phyloP scores from a whole-genome alignment of 2,797 vertebrate genomes.

The Chromobotia macracanthus region DNA sequence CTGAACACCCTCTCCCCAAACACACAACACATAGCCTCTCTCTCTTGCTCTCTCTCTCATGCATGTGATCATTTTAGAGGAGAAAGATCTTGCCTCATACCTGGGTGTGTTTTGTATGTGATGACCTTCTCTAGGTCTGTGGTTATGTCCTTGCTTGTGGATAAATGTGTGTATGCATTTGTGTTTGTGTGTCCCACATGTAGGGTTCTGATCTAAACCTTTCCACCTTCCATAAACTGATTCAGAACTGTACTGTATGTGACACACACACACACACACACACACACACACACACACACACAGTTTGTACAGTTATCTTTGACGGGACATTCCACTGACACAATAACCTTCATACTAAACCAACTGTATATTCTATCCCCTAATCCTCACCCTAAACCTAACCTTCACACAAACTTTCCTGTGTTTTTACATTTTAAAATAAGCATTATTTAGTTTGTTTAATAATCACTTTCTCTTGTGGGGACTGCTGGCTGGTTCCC shows the following conservation, averaged over 20 bases:
- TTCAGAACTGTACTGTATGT: neutral
- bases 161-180: constrained; percentile 16
- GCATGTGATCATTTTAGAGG: constrained; percentile 30
- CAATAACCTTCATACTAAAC: no score
- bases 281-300: constrained; percentile 3
- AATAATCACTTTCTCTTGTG: no score
- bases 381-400: no score
- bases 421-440: no score
- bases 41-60: constrained; percentile 7
- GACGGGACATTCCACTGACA: no score
- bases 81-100: constrained; percentile 47
- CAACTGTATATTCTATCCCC: no score
- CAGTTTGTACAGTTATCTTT: no score
- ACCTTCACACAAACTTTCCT: no score
- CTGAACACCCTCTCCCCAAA: constrained; percentile 71
- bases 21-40: constrained; percentile 51
- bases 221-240: constrained; percentile 16
- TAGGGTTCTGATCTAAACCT: constrained; percentile 5
- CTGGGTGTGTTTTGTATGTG: constrained; percentile 40
- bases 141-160: constrained; percentile 3
- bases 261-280: constrained; percentile 21
- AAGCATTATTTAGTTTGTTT: no score
- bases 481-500: no score
- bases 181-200: neutral
- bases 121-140: constrained; percentile 34